These are phyloP conservation scores for Gouania willdenowi DNA, from an alignment of 2,797 vertebrate genomes.

Conservation along the genomic window DNA sequence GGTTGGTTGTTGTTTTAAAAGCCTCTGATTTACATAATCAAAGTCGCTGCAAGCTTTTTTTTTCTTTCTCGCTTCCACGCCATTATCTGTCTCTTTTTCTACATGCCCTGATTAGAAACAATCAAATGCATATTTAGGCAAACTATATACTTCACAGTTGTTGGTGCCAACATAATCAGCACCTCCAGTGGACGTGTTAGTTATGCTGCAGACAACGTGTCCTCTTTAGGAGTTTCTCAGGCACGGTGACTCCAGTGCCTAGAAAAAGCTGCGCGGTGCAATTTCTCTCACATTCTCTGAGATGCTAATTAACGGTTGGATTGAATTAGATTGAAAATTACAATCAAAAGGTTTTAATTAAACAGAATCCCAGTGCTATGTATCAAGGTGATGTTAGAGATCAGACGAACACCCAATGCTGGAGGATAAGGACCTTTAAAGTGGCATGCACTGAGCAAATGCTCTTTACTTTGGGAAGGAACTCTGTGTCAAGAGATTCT, in stretches of 20 bases:
- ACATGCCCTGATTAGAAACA: constrained; percentile 4
- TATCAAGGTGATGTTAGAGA: constrained; percentile 51
- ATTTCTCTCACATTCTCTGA: constrained; percentile 67
- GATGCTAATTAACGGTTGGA: constrained; percentile 69
- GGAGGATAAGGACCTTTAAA: constrained; percentile 46
- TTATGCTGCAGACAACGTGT: constrained; percentile 59
- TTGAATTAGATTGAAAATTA: constrained; percentile 72
- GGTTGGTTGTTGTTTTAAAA: background rate
- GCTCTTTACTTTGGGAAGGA: too few species aligned
- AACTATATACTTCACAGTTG: constrained; percentile 40
- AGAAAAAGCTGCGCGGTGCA: constrained; percentile 59
- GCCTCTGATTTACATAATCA: constrained; percentile 15
- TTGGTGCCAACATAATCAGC: constrained; percentile 43
- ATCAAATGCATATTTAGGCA: constrained; percentile 38
- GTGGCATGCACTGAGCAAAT: constrained; percentile 5
- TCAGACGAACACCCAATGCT: constrained; percentile 64
- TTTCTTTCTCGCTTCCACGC: background rate
- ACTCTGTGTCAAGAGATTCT: too few species aligned
- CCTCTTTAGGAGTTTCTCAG: constrained; percentile 60
- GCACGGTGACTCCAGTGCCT: constrained; percentile 56
- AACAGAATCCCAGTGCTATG: constrained; percentile 57
- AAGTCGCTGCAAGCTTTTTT: constrained; percentile 11
- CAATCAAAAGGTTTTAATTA: constrained; percentile 75
- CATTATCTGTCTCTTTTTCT: constrained; percentile 5
- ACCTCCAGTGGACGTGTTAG: constrained; percentile 55